phyloP scores from a whole-genome alignment of 2,113 vertebrate species.

The Centropus bengalensis region DNA sequence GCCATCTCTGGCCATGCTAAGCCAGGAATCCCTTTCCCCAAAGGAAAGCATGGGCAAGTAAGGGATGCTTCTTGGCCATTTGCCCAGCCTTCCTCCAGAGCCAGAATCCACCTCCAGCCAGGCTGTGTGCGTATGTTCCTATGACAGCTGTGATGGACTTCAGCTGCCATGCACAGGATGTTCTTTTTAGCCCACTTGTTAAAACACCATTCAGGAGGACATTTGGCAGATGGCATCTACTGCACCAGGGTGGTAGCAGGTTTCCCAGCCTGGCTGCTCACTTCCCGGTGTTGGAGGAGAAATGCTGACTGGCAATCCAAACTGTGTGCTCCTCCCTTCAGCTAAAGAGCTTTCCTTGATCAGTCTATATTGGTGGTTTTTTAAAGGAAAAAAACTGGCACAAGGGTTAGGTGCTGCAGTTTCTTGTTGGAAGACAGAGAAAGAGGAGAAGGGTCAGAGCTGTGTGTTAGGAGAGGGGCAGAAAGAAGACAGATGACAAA shows the following conservation, averaged over 20 bases:
- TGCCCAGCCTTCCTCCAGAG: slow-evolving; percentile 23
- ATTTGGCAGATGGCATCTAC: slow-evolving; percentile 30
- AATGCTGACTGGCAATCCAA: background rate
- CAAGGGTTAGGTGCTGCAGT: background rate
- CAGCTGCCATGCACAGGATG: slow-evolving; percentile 15
- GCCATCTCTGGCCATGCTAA: background rate
- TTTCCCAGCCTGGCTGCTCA: slow-evolving; percentile 21
- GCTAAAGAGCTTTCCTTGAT: background rate
- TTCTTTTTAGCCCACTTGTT: slow-evolving; percentile 43
- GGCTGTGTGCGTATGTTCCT: background rate
- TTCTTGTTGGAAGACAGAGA: background rate
- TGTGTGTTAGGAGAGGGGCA: background rate
- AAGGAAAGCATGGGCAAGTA: background rate
- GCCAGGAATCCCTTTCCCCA: background rate
- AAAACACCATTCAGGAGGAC: background rate
- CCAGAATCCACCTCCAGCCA: slow-evolving; percentile 39
- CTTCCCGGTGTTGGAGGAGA: background rate
- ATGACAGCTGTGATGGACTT: slow-evolving; percentile 50
- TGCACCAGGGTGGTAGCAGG: background rate
- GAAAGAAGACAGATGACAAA: background rate
- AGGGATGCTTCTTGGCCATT: slow-evolving; percentile 2
- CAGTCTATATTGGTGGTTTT: fast-evolving
- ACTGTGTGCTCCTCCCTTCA: background rate
- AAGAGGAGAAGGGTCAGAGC: background rate
- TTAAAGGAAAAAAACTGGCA: background rate